Percentiles rank a stretch among this genome's conserved stretches.
These are phyloP conservation scores for Boloria selene DNA, from an alignment of 2,888 invertebrate genomes.

Conservation along the genomic window DNA sequence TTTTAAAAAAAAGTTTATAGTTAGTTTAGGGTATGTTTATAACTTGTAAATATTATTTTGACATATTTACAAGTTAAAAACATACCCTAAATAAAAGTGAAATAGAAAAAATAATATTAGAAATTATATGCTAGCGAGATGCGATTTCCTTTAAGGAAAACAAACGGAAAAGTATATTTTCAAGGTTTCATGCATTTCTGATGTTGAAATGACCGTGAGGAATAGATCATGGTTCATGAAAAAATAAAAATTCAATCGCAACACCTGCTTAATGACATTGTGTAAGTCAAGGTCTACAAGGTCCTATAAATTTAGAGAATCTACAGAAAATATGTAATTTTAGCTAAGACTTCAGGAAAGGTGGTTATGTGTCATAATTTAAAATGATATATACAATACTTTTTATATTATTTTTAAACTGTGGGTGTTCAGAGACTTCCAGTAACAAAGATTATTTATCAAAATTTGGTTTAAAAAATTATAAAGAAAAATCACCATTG, in stretches of 20 bases:
- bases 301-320: slow-evolving; percentile 55
- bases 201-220: slow-evolving; percentile 18
- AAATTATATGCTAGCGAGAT: not conserved
- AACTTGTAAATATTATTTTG: too few species aligned
- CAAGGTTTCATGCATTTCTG: slow-evolving; percentile 19
- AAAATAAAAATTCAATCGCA: slow-evolving; percentile 76
- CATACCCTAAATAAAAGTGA: too few species aligned
- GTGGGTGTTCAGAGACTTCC: not conserved
- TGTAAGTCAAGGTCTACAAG: slow-evolving; percentile 56
- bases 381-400: slow-evolving; percentile 1
- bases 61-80: too few species aligned
- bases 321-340: not conserved
- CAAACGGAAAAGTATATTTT: slow-evolving; percentile 5
- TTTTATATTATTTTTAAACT: slow-evolving; percentile 1
- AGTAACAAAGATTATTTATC: not conserved
- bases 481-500: not conserved
- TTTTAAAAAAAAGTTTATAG: too few species aligned
- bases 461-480: slow-evolving; percentile 8
- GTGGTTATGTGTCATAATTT: not conserved
- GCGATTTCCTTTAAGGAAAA: not conserved
- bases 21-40: too few species aligned
- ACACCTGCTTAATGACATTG: slow-evolving; percentile 70
- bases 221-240: slow-evolving; percentile 53
- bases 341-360: not conserved
- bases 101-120: not conserved